Percentiles rank a stretch among this genome's conserved stretches.
phyloP scores from a whole-genome alignment of 2,113 vertebrate genomes.

The Prunella himalayana region DNA sequence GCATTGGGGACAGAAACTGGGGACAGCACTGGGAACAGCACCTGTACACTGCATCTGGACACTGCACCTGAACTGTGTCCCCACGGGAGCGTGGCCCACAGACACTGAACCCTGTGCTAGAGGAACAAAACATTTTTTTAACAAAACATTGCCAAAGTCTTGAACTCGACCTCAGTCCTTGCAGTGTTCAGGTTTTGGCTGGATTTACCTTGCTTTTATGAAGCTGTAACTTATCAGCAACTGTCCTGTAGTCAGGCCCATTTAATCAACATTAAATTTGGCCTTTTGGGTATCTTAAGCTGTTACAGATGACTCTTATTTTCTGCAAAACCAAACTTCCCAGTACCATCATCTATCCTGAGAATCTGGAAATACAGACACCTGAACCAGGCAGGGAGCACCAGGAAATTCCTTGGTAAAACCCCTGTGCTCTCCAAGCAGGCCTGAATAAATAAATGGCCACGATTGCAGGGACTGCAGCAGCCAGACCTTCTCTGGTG shows the following conservation, averaged over 20 bases:
- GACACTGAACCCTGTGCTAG: neutral
- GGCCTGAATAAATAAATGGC: neutral
- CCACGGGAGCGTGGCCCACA: neutral
- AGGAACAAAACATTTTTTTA: neutral
- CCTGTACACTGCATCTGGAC: neutral
- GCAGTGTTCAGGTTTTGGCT: neutral
- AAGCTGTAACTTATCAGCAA: neutral
- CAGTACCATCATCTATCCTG: neutral
- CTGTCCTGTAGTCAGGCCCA: neutral
- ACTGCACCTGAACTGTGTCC: neutral
- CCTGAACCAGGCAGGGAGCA: neutral
- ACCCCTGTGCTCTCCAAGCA: neutral
- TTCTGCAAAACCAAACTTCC: neutral
- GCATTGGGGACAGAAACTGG: too few relatives aligned
- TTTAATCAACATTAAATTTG: neutral
- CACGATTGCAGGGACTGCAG: rapidly evolving
- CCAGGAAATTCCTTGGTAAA: neutral
- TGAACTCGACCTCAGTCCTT: neutral
- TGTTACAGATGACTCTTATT: neutral
- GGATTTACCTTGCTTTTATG: neutral
- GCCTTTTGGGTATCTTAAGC: neutral
- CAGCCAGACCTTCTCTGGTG: rapidly evolving
- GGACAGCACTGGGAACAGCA: neutral
- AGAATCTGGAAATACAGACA: neutral
- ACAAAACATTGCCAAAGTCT: neutral